phyloP scores from a whole-genome alignment of 2,888 invertebrate genomes.

The Lapara coniferarum region DNA sequence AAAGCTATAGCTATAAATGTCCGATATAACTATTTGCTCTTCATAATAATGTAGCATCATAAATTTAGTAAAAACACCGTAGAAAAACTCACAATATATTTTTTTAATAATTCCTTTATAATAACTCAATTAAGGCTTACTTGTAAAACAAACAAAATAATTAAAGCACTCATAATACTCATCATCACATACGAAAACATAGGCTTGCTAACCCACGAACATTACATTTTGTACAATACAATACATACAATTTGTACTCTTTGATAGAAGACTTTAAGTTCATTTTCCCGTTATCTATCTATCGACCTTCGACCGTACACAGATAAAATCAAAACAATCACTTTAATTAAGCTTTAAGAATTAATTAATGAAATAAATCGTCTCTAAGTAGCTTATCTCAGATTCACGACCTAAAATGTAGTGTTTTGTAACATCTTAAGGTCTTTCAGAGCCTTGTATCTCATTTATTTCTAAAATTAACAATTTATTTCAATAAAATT shows the following conservation, averaged over 20 bases:
- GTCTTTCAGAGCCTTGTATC: slow-evolving; percentile 5
- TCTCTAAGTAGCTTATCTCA: slow-evolving; percentile 8
- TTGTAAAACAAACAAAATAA: background rate
- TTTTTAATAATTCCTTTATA: too few species aligned
- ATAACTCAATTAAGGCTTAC: too few species aligned
- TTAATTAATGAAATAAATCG: slow-evolving; percentile 24
- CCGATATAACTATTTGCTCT: too few species aligned
- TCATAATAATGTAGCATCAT: too few species aligned
- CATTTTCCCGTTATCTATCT: background rate
- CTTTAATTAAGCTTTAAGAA: slow-evolving; percentile 24
- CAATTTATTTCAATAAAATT: slow-evolving; percentile 20
- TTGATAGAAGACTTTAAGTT: background rate
- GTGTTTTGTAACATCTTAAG: slow-evolving; percentile 7
- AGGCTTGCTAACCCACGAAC: background rate
- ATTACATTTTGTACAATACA: too few species aligned
- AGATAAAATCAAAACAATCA: slow-evolving; percentile 21
- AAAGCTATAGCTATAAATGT: too few species aligned
- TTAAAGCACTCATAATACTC: background rate
- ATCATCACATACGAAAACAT: background rate
- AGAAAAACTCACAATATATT: too few species aligned
- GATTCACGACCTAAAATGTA: slow-evolving; percentile 16
- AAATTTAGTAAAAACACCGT: too few species aligned
- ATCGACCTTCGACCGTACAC: background rate
- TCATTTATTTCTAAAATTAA: slow-evolving; percentile 19
- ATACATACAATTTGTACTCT: background rate